phyloP scores from a whole-genome alignment of 2,797 vertebrate genomes.

The Esox masquinongy region DNA sequence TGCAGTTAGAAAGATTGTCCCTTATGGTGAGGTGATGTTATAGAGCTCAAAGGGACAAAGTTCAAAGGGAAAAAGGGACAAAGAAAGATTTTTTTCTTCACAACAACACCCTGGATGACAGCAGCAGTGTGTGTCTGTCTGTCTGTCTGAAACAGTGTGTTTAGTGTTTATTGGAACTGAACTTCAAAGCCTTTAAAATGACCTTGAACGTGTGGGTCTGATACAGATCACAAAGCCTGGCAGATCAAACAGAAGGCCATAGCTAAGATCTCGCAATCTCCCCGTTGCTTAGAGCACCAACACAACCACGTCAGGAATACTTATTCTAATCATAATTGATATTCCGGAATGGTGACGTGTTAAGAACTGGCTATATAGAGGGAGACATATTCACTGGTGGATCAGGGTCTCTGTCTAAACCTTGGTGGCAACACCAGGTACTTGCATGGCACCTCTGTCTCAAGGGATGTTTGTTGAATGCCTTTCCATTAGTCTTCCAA shows the following conservation, averaged over 20 bases:
- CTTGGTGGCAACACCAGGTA: not conserved
- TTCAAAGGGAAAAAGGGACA: not conserved
- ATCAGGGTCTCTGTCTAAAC: not conserved
- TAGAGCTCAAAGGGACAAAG: not conserved
- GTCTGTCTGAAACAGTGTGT: conserved; percentile 5
- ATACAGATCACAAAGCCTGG: conserved; percentile 5
- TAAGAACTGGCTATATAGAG: not conserved
- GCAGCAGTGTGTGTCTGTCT: conserved; percentile 1
- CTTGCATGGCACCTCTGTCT: not conserved
- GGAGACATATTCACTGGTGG: not conserved
- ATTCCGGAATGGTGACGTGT: not conserved
- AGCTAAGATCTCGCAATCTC: not conserved
- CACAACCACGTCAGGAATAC: not conserved
- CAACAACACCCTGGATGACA: not conserved
- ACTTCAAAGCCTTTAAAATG: not conserved
- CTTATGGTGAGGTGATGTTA: not conserved
- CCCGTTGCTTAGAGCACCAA: not conserved
- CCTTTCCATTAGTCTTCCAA: not conserved
- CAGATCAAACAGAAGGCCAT: not conserved
- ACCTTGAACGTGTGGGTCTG: not conserved
- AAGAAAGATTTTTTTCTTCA: not conserved
- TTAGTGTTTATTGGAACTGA: not conserved
- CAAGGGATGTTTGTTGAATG: not conserved
- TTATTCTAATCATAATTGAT: not conserved
- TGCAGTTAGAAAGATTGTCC: not conserved